These are phyloP conservation scores for Mormyrops boulengeri DNA, from an alignment of 2,797 vertebrate species.

Conservation along the genomic window DNA sequence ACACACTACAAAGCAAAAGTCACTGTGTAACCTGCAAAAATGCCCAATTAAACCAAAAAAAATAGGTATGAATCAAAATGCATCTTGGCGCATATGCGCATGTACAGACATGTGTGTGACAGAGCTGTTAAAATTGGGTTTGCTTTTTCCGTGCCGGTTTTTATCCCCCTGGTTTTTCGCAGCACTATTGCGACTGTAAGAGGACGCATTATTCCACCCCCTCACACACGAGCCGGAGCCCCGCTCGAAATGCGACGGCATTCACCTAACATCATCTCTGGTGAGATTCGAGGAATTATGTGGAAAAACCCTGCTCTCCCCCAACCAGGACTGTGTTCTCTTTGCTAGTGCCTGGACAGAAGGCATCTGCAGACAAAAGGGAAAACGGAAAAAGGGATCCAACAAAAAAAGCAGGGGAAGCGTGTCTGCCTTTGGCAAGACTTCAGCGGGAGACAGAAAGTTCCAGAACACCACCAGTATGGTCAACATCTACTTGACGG, in stretches of 20 bases:
- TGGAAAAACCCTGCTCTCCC: neutral
- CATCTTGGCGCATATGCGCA: neutral
- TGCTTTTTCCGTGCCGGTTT: neutral
- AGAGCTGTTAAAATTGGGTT: neutral
- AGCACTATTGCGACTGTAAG: slow-evolving; percentile 28
- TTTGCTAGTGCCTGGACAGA: neutral
- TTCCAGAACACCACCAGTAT: neutral
- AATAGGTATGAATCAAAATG: neutral
- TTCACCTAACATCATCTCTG: slow-evolving; percentile 33
- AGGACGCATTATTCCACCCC: slow-evolving; percentile 38
- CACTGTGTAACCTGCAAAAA: neutral
- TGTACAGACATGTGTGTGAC: neutral
- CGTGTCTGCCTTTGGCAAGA: neutral
- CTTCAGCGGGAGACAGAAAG: neutral
- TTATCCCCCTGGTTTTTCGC: slow-evolving; percentile 15
- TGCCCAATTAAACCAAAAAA: neutral
- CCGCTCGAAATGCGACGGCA: slow-evolving; percentile 35
- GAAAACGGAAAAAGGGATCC: neutral
- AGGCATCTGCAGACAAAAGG: neutral
- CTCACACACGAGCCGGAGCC: slow-evolving; percentile 30
- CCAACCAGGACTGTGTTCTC: neutral
- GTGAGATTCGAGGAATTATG: slow-evolving; percentile 31
- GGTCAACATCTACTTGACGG: neutral
- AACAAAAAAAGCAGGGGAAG: neutral
- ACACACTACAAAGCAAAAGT: neutral